phyloP scores from a whole-genome alignment of 1,140 invertebrate genomes.

The Hypsibius dujardini region DNA sequence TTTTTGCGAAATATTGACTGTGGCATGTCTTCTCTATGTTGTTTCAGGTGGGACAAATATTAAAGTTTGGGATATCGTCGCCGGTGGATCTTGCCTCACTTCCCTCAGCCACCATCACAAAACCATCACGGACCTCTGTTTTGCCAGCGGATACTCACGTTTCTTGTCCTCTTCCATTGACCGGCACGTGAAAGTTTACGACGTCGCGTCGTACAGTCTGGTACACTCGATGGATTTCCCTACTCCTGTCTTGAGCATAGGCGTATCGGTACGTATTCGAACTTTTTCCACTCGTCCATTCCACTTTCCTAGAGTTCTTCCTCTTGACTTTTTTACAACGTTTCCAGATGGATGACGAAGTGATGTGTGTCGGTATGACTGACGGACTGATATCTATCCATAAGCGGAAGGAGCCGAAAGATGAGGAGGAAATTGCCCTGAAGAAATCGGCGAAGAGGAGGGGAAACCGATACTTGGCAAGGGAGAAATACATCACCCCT shows the following conservation, averaged over 20 bases:
- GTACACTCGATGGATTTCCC: slow-evolving; percentile 75
- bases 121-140: slow-evolving; percentile 62
- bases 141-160: slow-evolving; percentile 57
- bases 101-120: slow-evolving; percentile 69
- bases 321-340: slow-evolving; percentile 18
- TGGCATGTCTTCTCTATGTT: slow-evolving; percentile 14
- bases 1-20: background rate
- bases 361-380: slow-evolving; percentile 71
- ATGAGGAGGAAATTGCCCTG: slow-evolving; percentile 27
- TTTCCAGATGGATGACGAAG: slow-evolving; percentile 53
- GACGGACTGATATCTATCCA: slow-evolving; percentile 72
- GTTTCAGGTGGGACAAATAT: slow-evolving; percentile 62
- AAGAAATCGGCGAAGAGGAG: slow-evolving; percentile 28
- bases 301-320: slow-evolving; percentile 12
- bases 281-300: slow-evolving; percentile 16
- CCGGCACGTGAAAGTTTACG: slow-evolving; percentile 82
- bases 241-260: slow-evolving; percentile 71
- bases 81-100: slow-evolving; percentile 59
- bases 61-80: slow-evolving; percentile 76
- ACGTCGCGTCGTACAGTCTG: slow-evolving; percentile 62
- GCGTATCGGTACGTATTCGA: slow-evolving; percentile 45
- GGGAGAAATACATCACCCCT: slow-evolving; percentile 24
- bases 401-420: slow-evolving; percentile 42
- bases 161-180: slow-evolving; percentile 77
- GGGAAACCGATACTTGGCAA: slow-evolving; percentile 24